A percentile compares a stretch with the other conserved stretches of the same genome.
phyloP scores from a whole-genome alignment of 2,888 invertebrate genomes.

The Drosophila yooni region DNA sequence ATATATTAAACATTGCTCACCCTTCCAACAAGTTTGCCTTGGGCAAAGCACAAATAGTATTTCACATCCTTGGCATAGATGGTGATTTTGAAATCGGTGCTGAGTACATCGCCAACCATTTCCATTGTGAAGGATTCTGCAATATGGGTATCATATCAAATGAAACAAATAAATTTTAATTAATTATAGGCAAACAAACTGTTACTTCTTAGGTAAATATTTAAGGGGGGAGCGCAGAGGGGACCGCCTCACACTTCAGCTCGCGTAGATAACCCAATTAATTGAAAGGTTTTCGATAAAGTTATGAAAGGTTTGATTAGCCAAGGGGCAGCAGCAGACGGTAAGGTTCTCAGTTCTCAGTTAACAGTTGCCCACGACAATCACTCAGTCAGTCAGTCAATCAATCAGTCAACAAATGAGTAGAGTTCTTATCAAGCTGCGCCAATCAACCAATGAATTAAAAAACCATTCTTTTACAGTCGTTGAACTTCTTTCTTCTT shows the following conservation, averaged over 20 bases:
- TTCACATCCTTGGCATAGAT: conserved; percentile 82
- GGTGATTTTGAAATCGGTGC: conserved; percentile 81
- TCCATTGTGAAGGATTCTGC: conserved; percentile 82
- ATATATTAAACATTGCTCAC: conserved; percentile 58
- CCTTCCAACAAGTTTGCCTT: conserved; percentile 83
- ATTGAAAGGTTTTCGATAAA: conserved; percentile 78
- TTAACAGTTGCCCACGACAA: not conserved
- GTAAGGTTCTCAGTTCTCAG: not conserved
- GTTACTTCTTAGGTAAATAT: conserved; percentile 58
- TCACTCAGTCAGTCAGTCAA: conserved; percentile 14
- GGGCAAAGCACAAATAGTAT: conserved; percentile 82
- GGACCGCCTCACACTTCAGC: conserved; percentile 46
- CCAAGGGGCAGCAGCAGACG: conserved; percentile 14
- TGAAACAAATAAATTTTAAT: conserved; percentile 57
- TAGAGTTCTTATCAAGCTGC: conserved; percentile 51
- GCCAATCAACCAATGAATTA: conserved; percentile 45
- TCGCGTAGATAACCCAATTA: conserved; percentile 75
- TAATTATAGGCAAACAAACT: conserved; percentile 65
- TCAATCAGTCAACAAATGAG: conserved; percentile 39
- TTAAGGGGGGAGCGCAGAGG: conserved; percentile 3
- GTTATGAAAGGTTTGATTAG: conserved; percentile 75
- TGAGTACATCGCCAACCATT: conserved; percentile 79
- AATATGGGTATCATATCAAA: conserved; percentile 22
- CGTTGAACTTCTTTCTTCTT: conserved; percentile 50
- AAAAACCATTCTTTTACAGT: conserved; percentile 34